Conservation (phyloP, 2,888 invertebrate species). For the Mellilla xanthometata region DNA sequence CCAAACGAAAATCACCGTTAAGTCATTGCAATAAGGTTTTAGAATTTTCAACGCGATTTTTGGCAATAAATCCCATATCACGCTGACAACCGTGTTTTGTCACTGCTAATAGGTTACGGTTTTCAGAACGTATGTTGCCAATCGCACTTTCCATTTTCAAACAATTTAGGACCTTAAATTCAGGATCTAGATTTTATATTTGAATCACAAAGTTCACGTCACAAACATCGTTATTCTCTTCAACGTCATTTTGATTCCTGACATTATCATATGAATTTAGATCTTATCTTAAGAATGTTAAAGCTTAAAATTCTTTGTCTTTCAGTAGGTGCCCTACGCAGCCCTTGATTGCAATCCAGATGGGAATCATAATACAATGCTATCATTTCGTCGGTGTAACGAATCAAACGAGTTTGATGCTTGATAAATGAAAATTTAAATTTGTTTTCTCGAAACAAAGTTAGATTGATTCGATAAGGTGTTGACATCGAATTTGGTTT, state of each 20-base stretch:
- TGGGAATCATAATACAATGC: constrained; percentile 60
- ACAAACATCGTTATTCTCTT: constrained; percentile 2
- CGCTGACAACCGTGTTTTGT: constrained; percentile 74
- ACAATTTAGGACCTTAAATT: no score
- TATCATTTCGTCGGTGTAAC: constrained; percentile 61
- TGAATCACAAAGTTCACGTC: constrained; percentile 21
- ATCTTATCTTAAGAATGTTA: not conserved
- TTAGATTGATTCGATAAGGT: constrained; percentile 48
- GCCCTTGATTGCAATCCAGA: constrained; percentile 36
- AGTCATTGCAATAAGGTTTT: not conserved
- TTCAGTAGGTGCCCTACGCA: no score
- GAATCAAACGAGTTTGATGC: constrained; percentile 64
- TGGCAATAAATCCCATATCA: constrained; percentile 66
- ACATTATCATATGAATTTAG: not conserved
- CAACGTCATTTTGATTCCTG: constrained; percentile 3
- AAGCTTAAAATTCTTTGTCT: no score
- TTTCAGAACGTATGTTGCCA: constrained; percentile 59
- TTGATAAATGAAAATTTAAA: constrained; percentile 69
- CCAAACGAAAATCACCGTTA: constrained; percentile 12
- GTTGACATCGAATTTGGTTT: constrained; percentile 24
- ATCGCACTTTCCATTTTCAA: constrained; percentile 7
- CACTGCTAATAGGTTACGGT: constrained; percentile 69
- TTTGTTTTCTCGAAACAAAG: constrained; percentile 59
- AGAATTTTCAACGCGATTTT: not conserved
- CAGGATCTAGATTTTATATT: constrained; percentile 3